Conservation (phyloP, 1,140 invertebrate species). For the Bactericera cockerelli region DNA sequence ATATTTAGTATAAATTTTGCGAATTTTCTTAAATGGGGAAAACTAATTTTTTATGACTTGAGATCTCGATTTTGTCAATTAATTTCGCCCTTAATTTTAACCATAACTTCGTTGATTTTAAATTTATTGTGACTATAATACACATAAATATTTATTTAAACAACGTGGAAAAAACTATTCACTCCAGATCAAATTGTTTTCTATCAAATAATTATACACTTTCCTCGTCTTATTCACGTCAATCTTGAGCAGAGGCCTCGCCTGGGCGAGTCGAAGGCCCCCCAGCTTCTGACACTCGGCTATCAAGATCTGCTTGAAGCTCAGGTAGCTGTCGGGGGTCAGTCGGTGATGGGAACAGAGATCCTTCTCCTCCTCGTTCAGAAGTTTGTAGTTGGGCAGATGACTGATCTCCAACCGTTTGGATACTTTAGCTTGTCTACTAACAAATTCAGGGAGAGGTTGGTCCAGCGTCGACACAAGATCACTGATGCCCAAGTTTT, state of each 20-base stretch:
- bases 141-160: too few relatives aligned
- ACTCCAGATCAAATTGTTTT: slow-evolving; percentile 30
- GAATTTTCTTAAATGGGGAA: too few relatives aligned
- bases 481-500: not conserved
- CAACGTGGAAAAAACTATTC: not conserved
- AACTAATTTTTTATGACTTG: too few relatives aligned
- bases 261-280: slow-evolving; percentile 59
- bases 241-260: slow-evolving; percentile 68
- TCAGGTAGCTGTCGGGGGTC: slow-evolving; percentile 56
- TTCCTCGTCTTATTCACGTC: slow-evolving; percentile 88
- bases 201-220: slow-evolving; percentile 65
- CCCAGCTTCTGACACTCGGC: slow-evolving; percentile 51
- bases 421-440: not conserved
- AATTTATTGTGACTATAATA: too few relatives aligned
- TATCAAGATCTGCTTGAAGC: slow-evolving; percentile 56
- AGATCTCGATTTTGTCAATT: too few relatives aligned
- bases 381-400: slow-evolving; percentile 58
- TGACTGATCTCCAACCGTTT: slow-evolving; percentile 52
- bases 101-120: too few relatives aligned
- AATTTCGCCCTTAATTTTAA: too few relatives aligned
- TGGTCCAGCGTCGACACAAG: not conserved
- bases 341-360: slow-evolving; percentile 59
- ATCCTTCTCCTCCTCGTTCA: slow-evolving; percentile 52
- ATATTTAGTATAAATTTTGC: too few relatives aligned
- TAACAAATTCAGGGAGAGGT: not conserved